Conservation (phyloP, 1,140 invertebrate genomes). For the Hyposmocoma kahamanoa region DNA sequence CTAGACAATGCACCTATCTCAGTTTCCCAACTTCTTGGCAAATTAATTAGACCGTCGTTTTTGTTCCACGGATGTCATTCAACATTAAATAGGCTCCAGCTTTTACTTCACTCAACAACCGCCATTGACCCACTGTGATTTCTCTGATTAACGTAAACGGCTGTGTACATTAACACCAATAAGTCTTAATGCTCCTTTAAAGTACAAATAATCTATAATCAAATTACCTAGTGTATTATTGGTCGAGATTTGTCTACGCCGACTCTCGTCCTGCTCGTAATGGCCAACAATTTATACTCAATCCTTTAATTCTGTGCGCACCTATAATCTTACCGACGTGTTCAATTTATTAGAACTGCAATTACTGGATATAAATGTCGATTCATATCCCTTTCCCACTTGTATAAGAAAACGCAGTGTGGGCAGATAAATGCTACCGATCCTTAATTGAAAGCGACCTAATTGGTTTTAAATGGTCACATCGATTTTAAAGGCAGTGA, state of each 20-base stretch:
- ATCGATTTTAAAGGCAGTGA: constrained; percentile 15
- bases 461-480: constrained; percentile 21
- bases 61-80: constrained; percentile 21
- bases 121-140: constrained; percentile 41
- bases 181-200: no score
- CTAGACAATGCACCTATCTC: constrained; percentile 14
- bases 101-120: constrained; percentile 19
- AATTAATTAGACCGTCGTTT: constrained; percentile 17
- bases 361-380: constrained; percentile 1
- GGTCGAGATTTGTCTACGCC: no score
- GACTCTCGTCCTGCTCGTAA: no score
- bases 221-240: no score
- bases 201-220: no score
- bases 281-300: no score
- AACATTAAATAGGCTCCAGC: constrained; percentile 24
- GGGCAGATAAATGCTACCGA: not conserved
- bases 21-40: constrained; percentile 11
- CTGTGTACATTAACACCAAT: constrained; percentile 6
- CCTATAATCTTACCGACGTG: no score
- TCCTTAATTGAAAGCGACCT: constrained; percentile 14
- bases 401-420: not conserved
- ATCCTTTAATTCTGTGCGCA: no score
- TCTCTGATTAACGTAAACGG: constrained; percentile 43
- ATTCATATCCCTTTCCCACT: not conserved
- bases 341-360: not conserved